These are phyloP conservation scores for Campoletis sonorensis DNA, from an alignment of 1,140 invertebrate genomes.

Conservation along the genomic window DNA sequence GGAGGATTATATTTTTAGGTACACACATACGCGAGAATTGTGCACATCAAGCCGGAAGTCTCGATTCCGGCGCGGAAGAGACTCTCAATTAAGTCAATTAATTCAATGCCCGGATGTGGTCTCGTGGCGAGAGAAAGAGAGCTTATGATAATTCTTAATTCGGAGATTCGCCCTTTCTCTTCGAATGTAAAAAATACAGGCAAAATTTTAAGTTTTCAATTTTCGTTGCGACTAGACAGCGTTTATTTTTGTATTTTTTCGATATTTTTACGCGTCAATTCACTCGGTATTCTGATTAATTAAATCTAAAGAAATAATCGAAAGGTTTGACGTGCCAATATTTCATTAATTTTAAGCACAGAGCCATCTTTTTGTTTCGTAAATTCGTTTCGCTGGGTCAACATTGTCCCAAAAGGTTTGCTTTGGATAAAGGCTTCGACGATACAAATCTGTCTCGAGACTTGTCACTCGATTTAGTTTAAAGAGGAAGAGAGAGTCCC, in stretches of 20 bases:
- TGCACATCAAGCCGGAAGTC: conserved; percentile 45
- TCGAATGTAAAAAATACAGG: neutral
- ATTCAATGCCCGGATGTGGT: conserved; percentile 51
- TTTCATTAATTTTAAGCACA: too few relatives aligned
- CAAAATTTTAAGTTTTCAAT: neutral
- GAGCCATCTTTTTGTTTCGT: too few relatives aligned
- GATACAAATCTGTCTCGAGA: neutral
- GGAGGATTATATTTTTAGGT: conserved; percentile 38
- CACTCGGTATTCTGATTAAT: neutral
- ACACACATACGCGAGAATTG: conserved; percentile 32
- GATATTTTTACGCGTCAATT: too few relatives aligned
- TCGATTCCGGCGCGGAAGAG: conserved; percentile 49
- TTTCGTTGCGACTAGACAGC: too few relatives aligned
- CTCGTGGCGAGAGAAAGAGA: conserved; percentile 44
- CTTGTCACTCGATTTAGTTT: neutral
- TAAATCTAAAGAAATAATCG: neutral
- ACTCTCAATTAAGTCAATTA: conserved; percentile 52
- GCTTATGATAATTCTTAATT: conserved; percentile 31
- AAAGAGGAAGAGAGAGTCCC: neutral
- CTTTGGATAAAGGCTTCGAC: neutral
- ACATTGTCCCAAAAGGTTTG: neutral
- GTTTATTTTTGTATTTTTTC: too few relatives aligned
- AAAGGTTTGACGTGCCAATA: too few relatives aligned
- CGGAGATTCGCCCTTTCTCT: conserved; percentile 15
- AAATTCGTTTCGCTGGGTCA: neutral